A percentile compares a stretch with the other conserved stretches of the same genome.
These are phyloP conservation scores for Bombus balteatus DNA, from an alignment of 1,140 invertebrate genomes.

Conservation along the genomic window DNA sequence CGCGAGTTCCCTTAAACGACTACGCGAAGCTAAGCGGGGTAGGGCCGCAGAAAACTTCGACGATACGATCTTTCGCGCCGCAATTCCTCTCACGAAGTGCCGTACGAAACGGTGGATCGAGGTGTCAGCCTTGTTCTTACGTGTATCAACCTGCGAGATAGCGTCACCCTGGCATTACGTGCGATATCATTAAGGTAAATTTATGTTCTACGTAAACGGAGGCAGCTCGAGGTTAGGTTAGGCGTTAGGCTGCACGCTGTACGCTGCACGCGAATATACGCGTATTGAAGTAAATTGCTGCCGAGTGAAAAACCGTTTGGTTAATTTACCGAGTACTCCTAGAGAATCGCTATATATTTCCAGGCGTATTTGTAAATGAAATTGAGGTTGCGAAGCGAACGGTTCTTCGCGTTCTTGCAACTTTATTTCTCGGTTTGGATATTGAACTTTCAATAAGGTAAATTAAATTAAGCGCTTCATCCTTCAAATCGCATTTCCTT, in stretches of 20 bases:
- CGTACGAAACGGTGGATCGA: constrained; percentile 68
- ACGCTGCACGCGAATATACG: constrained; percentile 19
- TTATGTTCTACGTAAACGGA: constrained; percentile 70
- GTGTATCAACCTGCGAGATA: constrained; percentile 73
- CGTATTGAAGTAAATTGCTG: not conserved
- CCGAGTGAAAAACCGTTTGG: not conserved
- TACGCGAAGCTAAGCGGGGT: constrained; percentile 30
- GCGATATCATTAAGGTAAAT: constrained; percentile 79
- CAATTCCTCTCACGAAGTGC: constrained; percentile 62
- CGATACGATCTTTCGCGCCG: constrained; percentile 71
- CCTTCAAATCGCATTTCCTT: too few species aligned
- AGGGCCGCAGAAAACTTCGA: constrained; percentile 46
- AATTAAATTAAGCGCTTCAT: too few species aligned
- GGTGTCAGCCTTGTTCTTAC: constrained; percentile 78
- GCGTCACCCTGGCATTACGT: constrained; percentile 70
- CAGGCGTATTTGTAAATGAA: not conserved
- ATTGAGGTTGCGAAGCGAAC: not conserved
- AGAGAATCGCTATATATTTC: not conserved
- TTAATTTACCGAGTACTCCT: not conserved
- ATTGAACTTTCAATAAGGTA: not conserved
- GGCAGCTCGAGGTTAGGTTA: constrained; percentile 49
- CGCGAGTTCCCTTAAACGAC: constrained; percentile 49
- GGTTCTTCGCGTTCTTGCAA: not conserved
- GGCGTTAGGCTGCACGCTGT: constrained; percentile 36
- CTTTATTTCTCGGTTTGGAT: not conserved